Percentiles rank a stretch among this genome's conserved stretches.
Conservation (phyloP, 2,888 invertebrate genomes). For the Lasioglossum villosulum region DNA sequence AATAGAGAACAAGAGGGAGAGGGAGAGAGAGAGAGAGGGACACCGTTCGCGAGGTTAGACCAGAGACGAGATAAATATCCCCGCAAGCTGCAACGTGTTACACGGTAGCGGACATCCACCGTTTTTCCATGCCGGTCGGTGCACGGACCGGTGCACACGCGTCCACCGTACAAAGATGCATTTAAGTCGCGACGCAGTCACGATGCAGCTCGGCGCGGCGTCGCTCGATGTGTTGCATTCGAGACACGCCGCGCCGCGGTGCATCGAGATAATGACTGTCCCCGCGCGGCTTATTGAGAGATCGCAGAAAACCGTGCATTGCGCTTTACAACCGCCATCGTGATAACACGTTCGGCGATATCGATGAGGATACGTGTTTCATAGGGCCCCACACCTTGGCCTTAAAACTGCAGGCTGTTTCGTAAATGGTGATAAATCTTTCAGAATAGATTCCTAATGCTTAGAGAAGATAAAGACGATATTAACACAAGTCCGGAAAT, state of each 20-base stretch:
- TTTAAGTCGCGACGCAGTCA: slow-evolving; percentile 33
- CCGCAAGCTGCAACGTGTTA: slow-evolving; percentile 64
- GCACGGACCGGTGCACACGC: slow-evolving; percentile 27
- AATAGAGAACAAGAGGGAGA: not conserved
- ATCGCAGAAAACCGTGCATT: slow-evolving; percentile 63
- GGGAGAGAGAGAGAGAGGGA: not conserved
- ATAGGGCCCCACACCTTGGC: not conserved
- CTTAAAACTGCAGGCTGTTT: too few species aligned
- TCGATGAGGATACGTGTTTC: slow-evolving; percentile 59
- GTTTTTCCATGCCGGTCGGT: slow-evolving; percentile 52
- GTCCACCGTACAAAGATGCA: slow-evolving; percentile 46
- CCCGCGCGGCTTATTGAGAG: slow-evolving; percentile 64
- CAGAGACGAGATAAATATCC: slow-evolving; percentile 59
- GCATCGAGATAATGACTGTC: slow-evolving; percentile 64
- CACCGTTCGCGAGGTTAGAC: slow-evolving; percentile 32
- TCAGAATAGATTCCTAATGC: too few species aligned
- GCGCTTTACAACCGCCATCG: slow-evolving; percentile 47
- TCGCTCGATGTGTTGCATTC: slow-evolving; percentile 5
- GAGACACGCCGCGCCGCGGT: slow-evolving; percentile 18
- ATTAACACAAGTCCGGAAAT: too few species aligned
- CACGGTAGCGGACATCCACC: slow-evolving; percentile 60
- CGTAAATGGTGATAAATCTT: too few species aligned
- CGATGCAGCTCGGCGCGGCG: not conserved
- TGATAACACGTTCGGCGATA: slow-evolving; percentile 51
- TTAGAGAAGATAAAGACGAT: too few species aligned